Base-by-base conservation (phyloP, 2,797 vertebrate genomes). In the Florisuga fusca region DNA sequence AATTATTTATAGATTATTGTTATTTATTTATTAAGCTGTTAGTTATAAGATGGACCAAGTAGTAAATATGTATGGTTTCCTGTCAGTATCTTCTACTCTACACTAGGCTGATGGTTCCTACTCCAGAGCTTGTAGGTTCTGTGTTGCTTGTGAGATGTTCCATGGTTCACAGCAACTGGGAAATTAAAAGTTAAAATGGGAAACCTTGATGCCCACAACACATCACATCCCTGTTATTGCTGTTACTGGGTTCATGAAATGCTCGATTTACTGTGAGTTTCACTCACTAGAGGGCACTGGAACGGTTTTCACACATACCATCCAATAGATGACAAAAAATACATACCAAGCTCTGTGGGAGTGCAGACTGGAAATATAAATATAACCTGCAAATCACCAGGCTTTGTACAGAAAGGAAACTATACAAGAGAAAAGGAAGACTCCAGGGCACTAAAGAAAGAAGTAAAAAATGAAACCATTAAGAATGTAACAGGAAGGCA, bases 241-340 rank as follows among this genome's bases (percentile, higher is more conserved):
- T 63, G 1, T 64, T 68, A 17, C 6, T 19, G 21, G 4, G 9
- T 58, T 59, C 43, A 19, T 67, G 57, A 62, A 59, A 68, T 20
- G 22, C 27, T 61, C 20, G 38, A 17, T 90, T 91, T 57, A 26
- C 27, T 59, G 38, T 27, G 27, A 55, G 27, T 58, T 93, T 84
- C 67, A 71, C 74, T 84, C 94, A 71, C 86, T 77, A 97, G 95
- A 94, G 88, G 94, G 94, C 95, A 89, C 78, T 72, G 95, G 72
- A 87, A 61, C 1, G 22, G 64, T 83, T 90, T 87, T 54, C 38
- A 34, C 26, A 14, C 12, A 9, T 46, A 20, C 19, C 12, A 29
- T 22, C 31, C 15, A 31, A 16, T 13, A 76, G 67, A 46, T 15
- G 25, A 25, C 31, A 69, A n/a, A n/a, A 86, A 73, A 48, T 26